Conservation (phyloP, 1,140 invertebrate genomes). For the Cecropterus lyciades region DNA sequence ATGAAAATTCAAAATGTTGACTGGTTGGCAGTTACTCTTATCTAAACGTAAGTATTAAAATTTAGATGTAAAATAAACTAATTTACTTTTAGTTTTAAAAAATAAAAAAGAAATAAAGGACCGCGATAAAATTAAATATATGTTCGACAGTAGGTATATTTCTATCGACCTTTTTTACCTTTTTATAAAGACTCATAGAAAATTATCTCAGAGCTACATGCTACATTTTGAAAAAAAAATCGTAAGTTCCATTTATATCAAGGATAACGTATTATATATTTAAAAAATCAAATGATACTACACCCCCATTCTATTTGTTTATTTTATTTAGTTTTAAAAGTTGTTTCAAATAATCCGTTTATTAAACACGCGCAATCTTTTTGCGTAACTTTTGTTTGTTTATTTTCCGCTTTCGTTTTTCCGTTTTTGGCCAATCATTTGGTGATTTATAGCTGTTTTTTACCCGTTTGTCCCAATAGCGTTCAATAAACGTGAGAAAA, state of each 20-base stretch:
- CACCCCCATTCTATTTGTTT: no score
- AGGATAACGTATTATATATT: no score
- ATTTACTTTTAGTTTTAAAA: no score
- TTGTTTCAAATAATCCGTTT: slow-evolving; percentile 23
- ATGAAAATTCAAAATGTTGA: slow-evolving; percentile 60
- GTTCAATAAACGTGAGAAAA: slow-evolving; percentile 10
- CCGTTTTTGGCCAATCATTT: slow-evolving; percentile 2
- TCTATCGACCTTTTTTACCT: no score
- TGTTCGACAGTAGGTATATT: no score
- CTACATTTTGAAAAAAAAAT: no score
- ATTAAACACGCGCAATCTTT: slow-evolving; percentile 25
- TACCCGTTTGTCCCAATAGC: slow-evolving; percentile 16
- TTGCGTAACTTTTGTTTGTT: slow-evolving; percentile 23
- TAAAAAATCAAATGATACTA: no score
- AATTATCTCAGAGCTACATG: no score
- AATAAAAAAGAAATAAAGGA: no score
- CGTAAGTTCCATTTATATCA: no score
- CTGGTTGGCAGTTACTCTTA: slow-evolving; percentile 69
- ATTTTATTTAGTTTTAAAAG: slow-evolving; percentile 9
- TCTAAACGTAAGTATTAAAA: slow-evolving; percentile 74
- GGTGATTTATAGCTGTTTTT: slow-evolving; percentile 18
- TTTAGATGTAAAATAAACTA: not conserved
- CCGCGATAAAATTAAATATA: no score
- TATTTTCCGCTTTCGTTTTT: slow-evolving; percentile 15
- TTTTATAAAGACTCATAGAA: no score